Percentiles rank a stretch among this genome's conserved stretches.
phyloP scores from a whole-genome alignment of 2,797 vertebrate species.

The Hippopotamyrus pictus region DNA sequence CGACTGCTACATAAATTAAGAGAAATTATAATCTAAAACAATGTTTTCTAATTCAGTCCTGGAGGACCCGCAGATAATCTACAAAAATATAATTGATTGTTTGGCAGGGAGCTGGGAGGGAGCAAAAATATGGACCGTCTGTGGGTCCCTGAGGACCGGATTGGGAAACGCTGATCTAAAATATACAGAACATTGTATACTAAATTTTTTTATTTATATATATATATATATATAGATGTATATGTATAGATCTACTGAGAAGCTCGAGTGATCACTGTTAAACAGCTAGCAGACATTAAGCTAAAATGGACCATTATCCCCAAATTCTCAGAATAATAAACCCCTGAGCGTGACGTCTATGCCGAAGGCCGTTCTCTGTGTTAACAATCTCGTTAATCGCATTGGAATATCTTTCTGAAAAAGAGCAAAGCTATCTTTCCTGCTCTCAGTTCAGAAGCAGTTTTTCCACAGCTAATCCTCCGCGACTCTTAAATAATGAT shows the following conservation, averaged over 20 bases:
- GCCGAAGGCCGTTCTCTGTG: neutral
- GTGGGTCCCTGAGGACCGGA: neutral
- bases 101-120: neutral
- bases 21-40: neutral
- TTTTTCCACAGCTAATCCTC: neutral
- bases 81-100: neutral
- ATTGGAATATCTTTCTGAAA: neutral
- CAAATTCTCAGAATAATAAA: neutral
- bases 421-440: neutral
- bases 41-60: neutral
- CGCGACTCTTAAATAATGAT: neutral
- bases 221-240: too few species aligned
- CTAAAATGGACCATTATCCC: neutral
- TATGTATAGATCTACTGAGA: too few species aligned
- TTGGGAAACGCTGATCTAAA: neutral
- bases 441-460: neutral
- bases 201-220: too few species aligned
- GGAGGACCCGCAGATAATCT: neutral
- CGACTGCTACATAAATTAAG: neutral
- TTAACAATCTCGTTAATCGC: neutral
- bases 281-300: constrained; percentile 1
- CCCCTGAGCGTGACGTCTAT: neutral
- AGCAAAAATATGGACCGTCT: neutral
- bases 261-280: neutral
- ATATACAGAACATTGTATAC: neutral